Evolutionary conservation across 1,140 invertebrate genomes (phyloP).

Genomic region (Pseudomyrmex dendroicus): DNA sequence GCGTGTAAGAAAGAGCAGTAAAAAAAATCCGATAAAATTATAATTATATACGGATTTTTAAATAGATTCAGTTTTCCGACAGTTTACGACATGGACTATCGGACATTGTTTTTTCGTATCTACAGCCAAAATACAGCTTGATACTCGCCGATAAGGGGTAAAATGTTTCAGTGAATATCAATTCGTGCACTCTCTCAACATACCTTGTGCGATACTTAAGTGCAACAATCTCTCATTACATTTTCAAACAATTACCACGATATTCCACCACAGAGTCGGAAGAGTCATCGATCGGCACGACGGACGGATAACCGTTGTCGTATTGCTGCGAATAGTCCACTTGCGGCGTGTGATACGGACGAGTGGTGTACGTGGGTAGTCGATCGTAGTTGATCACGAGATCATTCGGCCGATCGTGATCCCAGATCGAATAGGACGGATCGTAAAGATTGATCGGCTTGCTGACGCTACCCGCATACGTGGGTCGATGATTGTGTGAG

Average conservation of each 20-base stretch:
- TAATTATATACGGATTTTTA: too few relatives aligned
- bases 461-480: conserved; percentile 71
- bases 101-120: not conserved
- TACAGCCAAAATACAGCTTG: not conserved
- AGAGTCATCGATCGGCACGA: conserved; percentile 66
- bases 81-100: too few relatives aligned
- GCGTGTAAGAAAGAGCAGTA: not conserved
- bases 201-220: conserved; percentile 4
- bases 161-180: not conserved
- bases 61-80: too few relatives aligned
- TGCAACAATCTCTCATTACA: conserved; percentile 46
- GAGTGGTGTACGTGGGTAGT: conserved; percentile 70
- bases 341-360: conserved; percentile 66
- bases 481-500: conserved; percentile 79
- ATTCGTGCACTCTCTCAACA: conserved; percentile 17
- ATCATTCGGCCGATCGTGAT: conserved; percentile 73
- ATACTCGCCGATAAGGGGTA: not conserved
- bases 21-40: not conserved
- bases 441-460: conserved; percentile 84
- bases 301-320: conserved; percentile 46
- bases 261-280: conserved; percentile 78
- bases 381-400: conserved; percentile 63
- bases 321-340: conserved; percentile 74
- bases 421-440: conserved; percentile 68
- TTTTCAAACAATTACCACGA: conserved; percentile 80